A percentile compares a stretch with the other conserved stretches of the same genome.
phyloP scores from a whole-genome alignment of 1,140 invertebrate species.

The Stegodyphus mimosarum region DNA sequence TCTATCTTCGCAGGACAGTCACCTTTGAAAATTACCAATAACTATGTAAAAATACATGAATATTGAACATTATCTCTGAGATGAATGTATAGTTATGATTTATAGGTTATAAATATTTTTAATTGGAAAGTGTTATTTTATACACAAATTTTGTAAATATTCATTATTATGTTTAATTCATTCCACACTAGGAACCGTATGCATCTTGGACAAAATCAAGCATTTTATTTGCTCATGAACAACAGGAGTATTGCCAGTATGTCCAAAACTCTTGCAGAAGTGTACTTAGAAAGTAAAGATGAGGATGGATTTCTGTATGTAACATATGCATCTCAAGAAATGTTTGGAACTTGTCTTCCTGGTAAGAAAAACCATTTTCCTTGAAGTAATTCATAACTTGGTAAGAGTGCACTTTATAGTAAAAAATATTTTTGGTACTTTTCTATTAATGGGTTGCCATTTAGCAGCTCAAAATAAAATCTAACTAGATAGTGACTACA shows the following conservation, averaged over 20 bases:
- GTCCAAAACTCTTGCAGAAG: constrained; percentile 81
- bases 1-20: too few relatives aligned
- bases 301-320: constrained; percentile 85
- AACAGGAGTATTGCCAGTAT: constrained; percentile 83
- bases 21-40: too few relatives aligned
- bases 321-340: constrained; percentile 88
- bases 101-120: neutral
- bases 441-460: too few relatives aligned
- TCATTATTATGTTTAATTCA: neutral
- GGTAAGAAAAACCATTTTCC: too few relatives aligned
- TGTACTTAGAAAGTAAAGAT: constrained; percentile 80
- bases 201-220: constrained; percentile 70
- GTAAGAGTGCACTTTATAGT: too few relatives aligned
- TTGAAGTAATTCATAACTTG: too few relatives aligned
- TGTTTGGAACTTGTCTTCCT: constrained; percentile 74
- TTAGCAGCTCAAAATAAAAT: too few relatives aligned
- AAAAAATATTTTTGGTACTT: too few relatives aligned
- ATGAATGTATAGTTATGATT: too few relatives aligned
- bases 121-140: neutral
- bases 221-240: constrained; percentile 84
- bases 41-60: too few relatives aligned
- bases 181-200: constrained; percentile 65
- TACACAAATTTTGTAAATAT: neutral
- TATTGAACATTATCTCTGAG: too few relatives aligned
- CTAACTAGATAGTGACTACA: too few relatives aligned